These are phyloP conservation scores for Cinara cedri DNA, from an alignment of 2,888 invertebrate species.

Conservation along the genomic window DNA sequence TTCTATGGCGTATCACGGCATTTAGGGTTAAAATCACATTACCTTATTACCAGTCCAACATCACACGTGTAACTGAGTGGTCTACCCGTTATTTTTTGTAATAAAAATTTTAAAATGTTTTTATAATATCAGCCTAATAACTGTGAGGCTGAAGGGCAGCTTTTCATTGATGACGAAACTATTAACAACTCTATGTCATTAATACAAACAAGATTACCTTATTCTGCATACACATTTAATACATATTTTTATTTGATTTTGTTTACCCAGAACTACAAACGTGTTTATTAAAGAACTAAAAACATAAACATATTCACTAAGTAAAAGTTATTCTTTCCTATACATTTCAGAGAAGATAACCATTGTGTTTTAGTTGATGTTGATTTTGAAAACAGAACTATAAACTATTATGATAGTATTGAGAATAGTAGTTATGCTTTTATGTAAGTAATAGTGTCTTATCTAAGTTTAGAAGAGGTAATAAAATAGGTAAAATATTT, in stretches of 20 bases:
- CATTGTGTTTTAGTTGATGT: constrained; percentile 96
- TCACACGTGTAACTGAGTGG: too few relatives aligned
- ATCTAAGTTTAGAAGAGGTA: constrained; percentile 82
- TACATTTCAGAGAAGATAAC: constrained; percentile 89
- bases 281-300: constrained; percentile 88
- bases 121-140: too few relatives aligned
- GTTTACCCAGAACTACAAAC: constrained; percentile 76
- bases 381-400: constrained; percentile 75
- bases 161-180: constrained; percentile 64
- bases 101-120: too few relatives aligned
- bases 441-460: constrained; percentile 71
- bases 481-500: constrained; percentile 86
- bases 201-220: constrained; percentile 76
- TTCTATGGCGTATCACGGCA: too few relatives aligned
- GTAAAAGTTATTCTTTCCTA: constrained; percentile 86
- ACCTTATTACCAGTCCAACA: too few relatives aligned
- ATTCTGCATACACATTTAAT: constrained; percentile 86
- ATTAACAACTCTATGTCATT: constrained; percentile 98
- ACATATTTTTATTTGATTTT: constrained; percentile 95
- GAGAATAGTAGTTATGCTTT: constrained; percentile 79
- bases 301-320: constrained; percentile 84
- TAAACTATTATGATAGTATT: constrained; percentile 93
- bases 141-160: background rate
- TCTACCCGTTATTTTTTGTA: too few relatives aligned
- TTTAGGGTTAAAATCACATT: too few relatives aligned